These are phyloP conservation scores for Calliopum simillimum DNA, from an alignment of 2,888 invertebrate species.

Conservation along the genomic window DNA sequence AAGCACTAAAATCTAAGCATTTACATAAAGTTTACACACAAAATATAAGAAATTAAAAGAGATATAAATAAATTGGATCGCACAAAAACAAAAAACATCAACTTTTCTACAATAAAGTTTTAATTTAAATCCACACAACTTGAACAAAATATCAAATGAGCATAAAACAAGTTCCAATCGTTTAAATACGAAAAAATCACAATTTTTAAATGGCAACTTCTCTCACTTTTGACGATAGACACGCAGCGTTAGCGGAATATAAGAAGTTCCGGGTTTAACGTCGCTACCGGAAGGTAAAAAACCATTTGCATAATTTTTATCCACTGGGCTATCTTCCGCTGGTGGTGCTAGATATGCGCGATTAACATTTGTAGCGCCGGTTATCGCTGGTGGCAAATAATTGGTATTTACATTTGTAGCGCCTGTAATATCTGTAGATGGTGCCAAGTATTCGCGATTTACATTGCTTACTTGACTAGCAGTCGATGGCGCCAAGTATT, in stretches of 20 bases:
- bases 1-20: no score
- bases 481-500: not conserved
- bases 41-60: no score
- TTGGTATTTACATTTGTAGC: not conserved
- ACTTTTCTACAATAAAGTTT: no score
- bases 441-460: not conserved
- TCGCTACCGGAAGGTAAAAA: constrained; percentile 59
- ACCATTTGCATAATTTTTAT: constrained; percentile 57
- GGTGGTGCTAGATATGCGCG: constrained; percentile 19
- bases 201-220: no score
- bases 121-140: no score
- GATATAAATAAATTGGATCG: no score
- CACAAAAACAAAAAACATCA: no score
- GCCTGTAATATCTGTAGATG: not conserved
- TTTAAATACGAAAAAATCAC: no score
- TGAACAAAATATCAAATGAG: no score
- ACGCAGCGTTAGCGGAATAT: constrained; percentile 50
- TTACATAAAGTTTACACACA: no score
- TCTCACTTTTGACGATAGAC: no score
- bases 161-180: no score
- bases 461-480: not conserved
- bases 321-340: constrained; percentile 46
- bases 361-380: constrained; percentile 20
- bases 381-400: not conserved
- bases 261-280: constrained; percentile 63